Conservation (phyloP, 2,113 vertebrate species). For the Cheirogaleus medius region DNA sequence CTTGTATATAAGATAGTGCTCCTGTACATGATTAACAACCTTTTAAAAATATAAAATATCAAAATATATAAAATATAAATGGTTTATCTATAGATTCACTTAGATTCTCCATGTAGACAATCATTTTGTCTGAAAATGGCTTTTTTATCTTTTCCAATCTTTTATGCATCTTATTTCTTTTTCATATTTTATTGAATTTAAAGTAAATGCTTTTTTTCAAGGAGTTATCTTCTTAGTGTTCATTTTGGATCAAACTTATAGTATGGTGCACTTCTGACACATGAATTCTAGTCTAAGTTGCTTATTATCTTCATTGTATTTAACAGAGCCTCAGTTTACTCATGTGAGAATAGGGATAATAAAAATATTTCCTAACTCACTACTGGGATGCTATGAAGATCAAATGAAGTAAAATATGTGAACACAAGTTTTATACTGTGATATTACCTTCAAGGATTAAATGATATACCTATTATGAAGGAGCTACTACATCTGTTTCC, state of each 20-base stretch:
- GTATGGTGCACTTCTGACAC: background rate
- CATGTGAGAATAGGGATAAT: background rate
- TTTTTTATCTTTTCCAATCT: background rate
- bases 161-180: background rate
- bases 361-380: background rate
- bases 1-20: background rate
- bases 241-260: background rate
- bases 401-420: constrained; percentile 30
- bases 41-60: too few relatives aligned
- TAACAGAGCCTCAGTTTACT: background rate
- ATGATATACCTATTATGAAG: background rate
- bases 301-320: background rate
- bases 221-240: background rate
- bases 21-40: too few relatives aligned
- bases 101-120: background rate
- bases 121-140: background rate
- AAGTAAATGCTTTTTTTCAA: background rate
- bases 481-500: background rate
- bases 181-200: background rate
- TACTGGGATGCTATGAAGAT: background rate
- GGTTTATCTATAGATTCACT: background rate
- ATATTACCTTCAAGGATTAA: background rate
- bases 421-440: background rate
- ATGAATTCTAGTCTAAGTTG: background rate
- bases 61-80: too few relatives aligned